Base-by-base conservation (phyloP, 2,113 vertebrate genomes). In the Pteruthius melanotis region DNA sequence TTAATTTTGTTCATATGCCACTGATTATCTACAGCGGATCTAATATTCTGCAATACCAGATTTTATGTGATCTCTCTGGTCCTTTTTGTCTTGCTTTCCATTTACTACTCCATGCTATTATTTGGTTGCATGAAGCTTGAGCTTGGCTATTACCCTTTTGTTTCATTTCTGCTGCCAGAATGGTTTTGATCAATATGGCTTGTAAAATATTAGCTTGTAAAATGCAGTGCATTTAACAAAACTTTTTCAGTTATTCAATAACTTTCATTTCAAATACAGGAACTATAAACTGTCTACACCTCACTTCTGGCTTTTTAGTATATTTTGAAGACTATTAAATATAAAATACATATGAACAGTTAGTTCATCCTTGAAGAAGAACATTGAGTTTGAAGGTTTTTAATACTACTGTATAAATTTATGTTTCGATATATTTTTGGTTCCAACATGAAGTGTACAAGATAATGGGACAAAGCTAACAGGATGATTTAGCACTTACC, bases 311-410 rank as follows among this genome's bases (percentile, higher is more conserved):
- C 11, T 86, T 82, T 87, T 93, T n/a, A 28, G 24, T 68, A 52
- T 90, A 81, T 83, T 95, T 87, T 95, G 63, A 42, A 91, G 50
- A 71, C 42, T 85, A 37, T 86, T 96, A 89, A 95, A 40, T 83
- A 83, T 40, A 89, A 95, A 64, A 61, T 93, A 39, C 24, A 61
- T 65, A 87, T 31, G 83, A 96, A 79, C 50, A 87, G 57, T 89
- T 96, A 88, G 68, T 87, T 96, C 89, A 97, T 93, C 87, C 94
- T 97, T 97, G 96, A 97, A 95, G 91, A 97, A 97, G 83, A 15
- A 64, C 72, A 93, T 53, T 82, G 64, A 97, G 52, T 95, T 95
- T 95, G 82, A 96, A 97, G 88, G 76, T 49, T 95, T 97, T 97
- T 95, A 95, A 96, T 83, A 53, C 12, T 78, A 74, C 27, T 79